Conservation (phyloP, 2,888 invertebrate genomes). For the Mystacides longicornis region DNA sequence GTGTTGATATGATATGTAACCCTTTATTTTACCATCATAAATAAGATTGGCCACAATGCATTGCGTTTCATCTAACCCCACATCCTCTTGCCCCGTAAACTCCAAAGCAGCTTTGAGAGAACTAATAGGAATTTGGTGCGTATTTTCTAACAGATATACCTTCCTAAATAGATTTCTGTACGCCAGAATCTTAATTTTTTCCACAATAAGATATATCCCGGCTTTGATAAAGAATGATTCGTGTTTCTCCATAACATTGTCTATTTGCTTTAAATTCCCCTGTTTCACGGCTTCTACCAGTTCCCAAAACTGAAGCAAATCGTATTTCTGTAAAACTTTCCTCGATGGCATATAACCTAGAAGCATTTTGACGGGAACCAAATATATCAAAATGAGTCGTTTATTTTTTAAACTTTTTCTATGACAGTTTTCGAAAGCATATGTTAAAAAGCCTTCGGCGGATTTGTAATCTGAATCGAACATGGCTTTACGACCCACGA, state of each 20-base stretch:
- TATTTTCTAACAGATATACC: slow-evolving; percentile 67
- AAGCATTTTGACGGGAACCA: slow-evolving; percentile 96
- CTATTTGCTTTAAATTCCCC: slow-evolving; percentile 80
- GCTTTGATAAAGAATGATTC: slow-evolving; percentile 91
- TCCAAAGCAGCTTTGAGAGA: slow-evolving; percentile 77
- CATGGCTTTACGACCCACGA: slow-evolving; percentile 96
- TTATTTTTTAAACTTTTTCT: slow-evolving; percentile 77
- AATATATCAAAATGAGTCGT: slow-evolving; percentile 84
- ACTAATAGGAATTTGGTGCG: slow-evolving; percentile 83
- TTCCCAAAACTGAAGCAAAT: slow-evolving; percentile 84
- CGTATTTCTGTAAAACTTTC: slow-evolving; percentile 76
- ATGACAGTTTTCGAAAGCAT: slow-evolving; percentile 89
- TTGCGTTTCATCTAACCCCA: slow-evolving; percentile 90
- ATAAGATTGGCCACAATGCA: slow-evolving; percentile 96
- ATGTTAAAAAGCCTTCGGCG: slow-evolving; percentile 88
- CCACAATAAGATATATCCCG: slow-evolving; percentile 96
- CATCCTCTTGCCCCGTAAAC: slow-evolving; percentile 73
- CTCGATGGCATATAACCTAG: slow-evolving; percentile 90
- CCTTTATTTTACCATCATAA: slow-evolving; percentile 94
- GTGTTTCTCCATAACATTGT: slow-evolving; percentile 75
- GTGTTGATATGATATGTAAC: slow-evolving; percentile 96
- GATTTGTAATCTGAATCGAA: slow-evolving; percentile 94
- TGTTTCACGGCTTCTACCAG: slow-evolving; percentile 81
- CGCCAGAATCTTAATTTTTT: slow-evolving; percentile 90
- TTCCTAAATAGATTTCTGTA: slow-evolving; percentile 95